Conservation (phyloP, 2,797 vertebrate species). For the Hipposideros larvatus region DNA sequence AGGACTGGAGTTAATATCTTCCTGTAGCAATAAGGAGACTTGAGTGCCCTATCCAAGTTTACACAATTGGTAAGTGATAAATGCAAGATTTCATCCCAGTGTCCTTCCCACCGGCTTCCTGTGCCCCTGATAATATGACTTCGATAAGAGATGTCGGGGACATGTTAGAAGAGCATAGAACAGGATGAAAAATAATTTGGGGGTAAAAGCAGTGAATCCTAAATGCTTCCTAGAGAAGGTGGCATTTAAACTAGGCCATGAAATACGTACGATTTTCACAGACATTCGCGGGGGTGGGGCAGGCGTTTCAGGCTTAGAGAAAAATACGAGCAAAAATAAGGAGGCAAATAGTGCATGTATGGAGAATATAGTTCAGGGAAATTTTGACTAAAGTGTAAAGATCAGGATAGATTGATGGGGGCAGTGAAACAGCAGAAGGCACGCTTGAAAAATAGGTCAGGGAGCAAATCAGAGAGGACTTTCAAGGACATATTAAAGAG, state of each 20-base stretch:
- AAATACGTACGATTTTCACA: background rate
- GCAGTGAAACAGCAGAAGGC: background rate
- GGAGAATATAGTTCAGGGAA: background rate
- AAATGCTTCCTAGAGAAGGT: constrained; percentile 4
- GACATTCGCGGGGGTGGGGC: background rate
- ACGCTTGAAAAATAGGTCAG: constrained; percentile 40
- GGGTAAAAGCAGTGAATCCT: background rate
- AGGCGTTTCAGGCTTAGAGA: background rate
- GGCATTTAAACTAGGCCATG: background rate
- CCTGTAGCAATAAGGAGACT: background rate
- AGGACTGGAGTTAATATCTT: background rate
- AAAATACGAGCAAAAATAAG: background rate
- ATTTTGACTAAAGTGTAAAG: background rate
- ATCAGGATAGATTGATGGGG: background rate
- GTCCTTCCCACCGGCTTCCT: background rate
- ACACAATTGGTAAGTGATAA: background rate
- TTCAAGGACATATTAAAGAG: constrained; percentile 15
- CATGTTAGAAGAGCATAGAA: background rate
- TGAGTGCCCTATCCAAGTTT: background rate
- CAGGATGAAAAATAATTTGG: constrained; percentile 14
- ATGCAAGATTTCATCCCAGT: background rate
- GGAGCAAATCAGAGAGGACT: constrained; percentile 40
- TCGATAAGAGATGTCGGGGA: background rate
- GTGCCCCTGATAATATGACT: background rate
- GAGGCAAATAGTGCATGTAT: background rate